phyloP scores from a whole-genome alignment of 2,113 vertebrate species.

The Corythornis vintsioides region DNA sequence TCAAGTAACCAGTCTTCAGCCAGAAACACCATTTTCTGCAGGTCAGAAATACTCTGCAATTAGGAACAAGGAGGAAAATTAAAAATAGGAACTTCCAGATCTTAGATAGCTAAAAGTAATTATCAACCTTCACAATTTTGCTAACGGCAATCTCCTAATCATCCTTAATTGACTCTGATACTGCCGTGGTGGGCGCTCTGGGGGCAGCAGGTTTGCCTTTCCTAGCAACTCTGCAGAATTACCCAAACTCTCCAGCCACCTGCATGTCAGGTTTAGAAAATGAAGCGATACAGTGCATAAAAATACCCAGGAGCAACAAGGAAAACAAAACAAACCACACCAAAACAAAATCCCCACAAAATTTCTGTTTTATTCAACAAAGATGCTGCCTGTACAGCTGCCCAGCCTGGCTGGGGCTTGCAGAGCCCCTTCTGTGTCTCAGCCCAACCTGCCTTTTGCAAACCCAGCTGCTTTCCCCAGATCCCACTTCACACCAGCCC shows the following conservation, averaged over 20 bases:
- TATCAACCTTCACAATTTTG: background rate
- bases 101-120: background rate
- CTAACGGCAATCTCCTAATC: background rate
- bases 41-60: background rate
- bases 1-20: background rate
- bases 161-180: background rate
- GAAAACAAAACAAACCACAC: no score
- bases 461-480: background rate
- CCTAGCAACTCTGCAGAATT: fast-evolving
- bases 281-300: background rate
- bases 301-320: background rate
- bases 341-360: background rate
- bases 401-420: background rate
- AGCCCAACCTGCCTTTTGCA: background rate
- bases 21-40: background rate
- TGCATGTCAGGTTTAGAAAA: background rate
- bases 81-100: background rate
- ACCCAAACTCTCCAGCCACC: background rate
- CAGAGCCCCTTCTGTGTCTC: background rate
- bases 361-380: no score
- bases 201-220: background rate
- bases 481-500: background rate
- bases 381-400: background rate
- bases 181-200: background rate
- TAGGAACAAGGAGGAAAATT: background rate